Evolutionary conservation across 2,797 vertebrate species (phyloP), one percentile per base, ranked within the genome.

Genomic region (Simalia tracyae): DNA sequence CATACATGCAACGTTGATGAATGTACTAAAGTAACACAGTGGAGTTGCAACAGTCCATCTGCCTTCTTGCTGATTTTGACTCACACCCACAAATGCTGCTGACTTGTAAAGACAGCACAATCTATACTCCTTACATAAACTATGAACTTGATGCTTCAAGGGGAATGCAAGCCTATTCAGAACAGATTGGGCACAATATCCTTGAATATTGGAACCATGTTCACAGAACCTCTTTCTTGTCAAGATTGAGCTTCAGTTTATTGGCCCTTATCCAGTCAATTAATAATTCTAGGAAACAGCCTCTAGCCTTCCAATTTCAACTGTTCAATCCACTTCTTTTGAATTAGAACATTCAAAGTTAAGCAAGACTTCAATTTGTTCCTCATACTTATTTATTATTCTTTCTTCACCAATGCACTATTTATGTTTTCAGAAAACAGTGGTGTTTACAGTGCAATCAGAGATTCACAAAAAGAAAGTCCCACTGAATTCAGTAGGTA

Each of bases 331-430:
- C 42, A 68, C 0, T 89, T 89, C 9, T 89, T 66, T 54, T 22
- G 1, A n/a, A n/a, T 64, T 63, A 26, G 59, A 61, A 56, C n/a
- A 31, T 54, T 28, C 14, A 90, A 24, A 61, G 26, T 64, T 17
- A 8, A 3, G 5, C 7, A 11, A n/a, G 1, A 9, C 64, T 54
- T 0, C 15, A 4, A 22, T 26, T 56, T 26, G 0, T 7, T 17
- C 24, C 50, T 54, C 28, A 90, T 8, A 8, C 1, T 84, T 22
- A 81, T 3, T 42, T 4, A 12, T 50, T 84, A 36, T 63, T 8
- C 26, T 26, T 28, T n/a, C 28, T 84, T 17, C 15, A 42, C 68
- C 24, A 28, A 5, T 28, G 59, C 17, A 81, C 12, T 8, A 60
- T 46, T 24, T 60, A 31, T 81, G 11, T 26, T 81, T 90, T 84